These are phyloP conservation scores for Leucoraja ocellata DNA, from an alignment of 2,797 vertebrate species.

Conservation along the genomic window DNA sequence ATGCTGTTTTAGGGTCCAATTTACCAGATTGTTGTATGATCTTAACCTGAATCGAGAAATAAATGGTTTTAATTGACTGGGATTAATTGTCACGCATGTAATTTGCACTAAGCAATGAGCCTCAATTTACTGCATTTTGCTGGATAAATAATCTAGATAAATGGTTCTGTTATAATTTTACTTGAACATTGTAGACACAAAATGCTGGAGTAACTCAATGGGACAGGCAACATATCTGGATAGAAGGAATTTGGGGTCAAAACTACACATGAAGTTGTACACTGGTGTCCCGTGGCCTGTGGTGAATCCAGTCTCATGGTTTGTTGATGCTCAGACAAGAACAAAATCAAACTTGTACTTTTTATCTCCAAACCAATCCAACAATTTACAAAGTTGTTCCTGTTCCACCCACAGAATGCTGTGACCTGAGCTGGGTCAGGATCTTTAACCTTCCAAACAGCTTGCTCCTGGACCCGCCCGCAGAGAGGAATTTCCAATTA, in stretches of 20 bases:
- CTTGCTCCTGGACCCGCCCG: neutral
- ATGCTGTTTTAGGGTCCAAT: no score
- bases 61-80: neutral
- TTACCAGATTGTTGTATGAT: neutral
- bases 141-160: no score
- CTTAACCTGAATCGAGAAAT: neutral
- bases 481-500: neutral
- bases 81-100: no score
- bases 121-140: no score
- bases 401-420: neutral
- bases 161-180: no score
- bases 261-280: no score
- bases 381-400: neutral
- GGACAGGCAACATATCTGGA: no score
- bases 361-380: neutral
- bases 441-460: neutral
- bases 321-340: neutral
- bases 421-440: neutral
- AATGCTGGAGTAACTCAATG: no score
- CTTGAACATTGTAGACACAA: no score
- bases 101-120: no score
- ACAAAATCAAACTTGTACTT: neutral
- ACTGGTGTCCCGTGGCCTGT: no score
- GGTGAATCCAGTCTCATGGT: neutral
- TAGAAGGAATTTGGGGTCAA: no score